Percentiles rank a stretch among this genome's conserved stretches.
These are phyloP conservation scores for Lipotes vexillifer DNA, from an alignment of 2,113 vertebrate genomes.

Conservation along the genomic window DNA sequence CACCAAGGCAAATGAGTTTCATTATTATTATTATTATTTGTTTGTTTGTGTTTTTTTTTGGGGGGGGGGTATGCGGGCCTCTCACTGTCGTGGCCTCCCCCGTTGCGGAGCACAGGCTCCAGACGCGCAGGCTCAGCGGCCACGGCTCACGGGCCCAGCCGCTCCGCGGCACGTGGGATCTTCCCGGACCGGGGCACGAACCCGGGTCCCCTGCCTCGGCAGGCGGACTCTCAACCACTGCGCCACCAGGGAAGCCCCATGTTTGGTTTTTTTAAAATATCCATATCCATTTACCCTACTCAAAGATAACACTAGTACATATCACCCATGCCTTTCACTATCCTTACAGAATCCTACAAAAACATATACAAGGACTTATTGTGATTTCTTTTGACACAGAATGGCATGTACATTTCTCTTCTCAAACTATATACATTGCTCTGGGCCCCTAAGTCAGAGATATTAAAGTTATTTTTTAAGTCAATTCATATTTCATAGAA, in stretches of 20 bases:
- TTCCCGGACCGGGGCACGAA: too few relatives aligned
- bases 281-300: neutral
- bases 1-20: neutral
- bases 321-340: neutral
- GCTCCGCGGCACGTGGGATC: too few relatives aligned
- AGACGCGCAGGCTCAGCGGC: too few relatives aligned
- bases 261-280: neutral
- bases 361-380: neutral
- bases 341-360: neutral
- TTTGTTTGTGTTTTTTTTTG: too few relatives aligned
- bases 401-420: neutral
- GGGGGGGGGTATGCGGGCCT: rapidly evolving
- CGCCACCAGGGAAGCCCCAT: neutral
- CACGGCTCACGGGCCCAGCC: too few relatives aligned
- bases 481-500: neutral
- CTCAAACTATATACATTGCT: neutral
- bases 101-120: too few relatives aligned
- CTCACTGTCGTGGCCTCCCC: too few relatives aligned
- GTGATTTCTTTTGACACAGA: neutral
- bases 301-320: neutral
- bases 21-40: neutral
- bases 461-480: neutral
- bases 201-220: too few relatives aligned
- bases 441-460: neutral
- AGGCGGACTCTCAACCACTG: too few relatives aligned